Percentiles rank a stretch among this genome's conserved stretches.
Evolutionary conservation across 2,113 vertebrate genomes (phyloP).

Genomic region (Hippocampus comes): DNA sequence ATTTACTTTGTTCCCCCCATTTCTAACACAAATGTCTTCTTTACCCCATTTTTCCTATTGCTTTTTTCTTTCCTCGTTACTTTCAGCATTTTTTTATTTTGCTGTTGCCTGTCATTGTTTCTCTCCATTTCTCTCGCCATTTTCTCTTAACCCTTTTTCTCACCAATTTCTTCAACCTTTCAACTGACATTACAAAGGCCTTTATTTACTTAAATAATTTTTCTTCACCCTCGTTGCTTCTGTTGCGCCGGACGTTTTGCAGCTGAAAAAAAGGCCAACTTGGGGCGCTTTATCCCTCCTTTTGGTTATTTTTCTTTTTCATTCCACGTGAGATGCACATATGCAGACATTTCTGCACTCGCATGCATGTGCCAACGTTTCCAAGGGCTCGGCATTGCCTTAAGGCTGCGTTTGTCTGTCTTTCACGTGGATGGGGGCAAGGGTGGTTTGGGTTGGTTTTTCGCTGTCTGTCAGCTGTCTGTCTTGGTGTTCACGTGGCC

Average conservation of each 20-base stretch:
- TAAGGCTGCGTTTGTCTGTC: conserved; percentile 55
- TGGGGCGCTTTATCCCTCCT: neutral
- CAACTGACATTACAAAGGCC: conserved; percentile 11
- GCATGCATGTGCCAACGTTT: conserved; percentile 68
- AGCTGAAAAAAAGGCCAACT: neutral
- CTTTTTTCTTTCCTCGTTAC: neutral
- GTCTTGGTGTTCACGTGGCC: conserved; percentile 26
- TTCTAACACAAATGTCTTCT: neutral
- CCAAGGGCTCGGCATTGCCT: conserved; percentile 76
- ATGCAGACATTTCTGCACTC: conserved; percentile 46
- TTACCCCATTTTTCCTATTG: neutral
- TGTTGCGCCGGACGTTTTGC: conserved; percentile 2
- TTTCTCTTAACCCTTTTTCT: neutral
- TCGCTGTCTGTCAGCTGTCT: conserved; percentile 9
- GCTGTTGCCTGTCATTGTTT: no score
- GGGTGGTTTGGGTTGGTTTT: conserved; percentile 5
- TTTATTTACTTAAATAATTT: neutral
- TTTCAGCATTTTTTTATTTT: neutral
- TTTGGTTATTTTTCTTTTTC: neutral
- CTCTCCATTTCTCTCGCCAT: neutral
- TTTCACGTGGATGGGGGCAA: conserved; percentile 7
- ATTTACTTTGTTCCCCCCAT: neutral
- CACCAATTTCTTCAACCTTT: neutral
- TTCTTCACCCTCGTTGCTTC: neutral
- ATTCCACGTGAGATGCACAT: conserved; percentile 18